Evolutionary conservation across 1,140 invertebrate species (phyloP).

Genomic region (Drosophila nannoptera): DNA sequence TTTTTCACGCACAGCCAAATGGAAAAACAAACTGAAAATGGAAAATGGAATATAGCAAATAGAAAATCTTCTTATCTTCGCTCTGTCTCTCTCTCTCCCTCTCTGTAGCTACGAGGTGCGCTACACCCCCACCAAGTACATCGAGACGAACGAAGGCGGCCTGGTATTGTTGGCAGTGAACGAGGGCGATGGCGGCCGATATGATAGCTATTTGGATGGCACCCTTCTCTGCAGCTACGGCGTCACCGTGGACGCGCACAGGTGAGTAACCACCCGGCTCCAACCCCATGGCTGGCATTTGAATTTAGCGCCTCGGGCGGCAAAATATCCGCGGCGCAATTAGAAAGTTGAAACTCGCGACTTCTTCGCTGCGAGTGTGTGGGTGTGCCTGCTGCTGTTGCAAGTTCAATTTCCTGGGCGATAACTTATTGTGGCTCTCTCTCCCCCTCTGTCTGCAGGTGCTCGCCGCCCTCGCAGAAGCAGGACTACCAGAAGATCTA

Average conservation of each 20-base stretch:
- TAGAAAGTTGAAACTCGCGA: conserved; percentile 45
- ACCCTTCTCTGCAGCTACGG: conserved; percentile 85
- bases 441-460: conserved; percentile 76
- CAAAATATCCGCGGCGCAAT: conserved; percentile 38
- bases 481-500: conserved; percentile 88
- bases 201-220: conserved; percentile 85
- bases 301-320: conserved; percentile 29
- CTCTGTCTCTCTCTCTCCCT: conserved; percentile 12
- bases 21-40: conserved; percentile 27
- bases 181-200: conserved; percentile 85
- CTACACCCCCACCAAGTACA: conserved; percentile 84
- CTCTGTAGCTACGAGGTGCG: conserved; percentile 73
- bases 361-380: conserved; percentile 11
- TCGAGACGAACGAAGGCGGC: conserved; percentile 85
- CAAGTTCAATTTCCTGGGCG: conserved; percentile 38
- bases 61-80: conserved; percentile 60
- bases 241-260: conserved; percentile 85
- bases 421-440: conserved; percentile 43
- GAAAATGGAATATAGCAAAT: conserved; percentile 46
- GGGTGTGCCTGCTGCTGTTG: neutral
- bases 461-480: conserved; percentile 84
- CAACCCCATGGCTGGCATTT: conserved; percentile 14
- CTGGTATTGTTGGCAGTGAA: conserved; percentile 86
- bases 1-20: conserved; percentile 27
- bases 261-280: conserved; percentile 71